Base-by-base conservation (phyloP, 2,797 vertebrate genomes). In the Hippocampus kuda region DNA sequence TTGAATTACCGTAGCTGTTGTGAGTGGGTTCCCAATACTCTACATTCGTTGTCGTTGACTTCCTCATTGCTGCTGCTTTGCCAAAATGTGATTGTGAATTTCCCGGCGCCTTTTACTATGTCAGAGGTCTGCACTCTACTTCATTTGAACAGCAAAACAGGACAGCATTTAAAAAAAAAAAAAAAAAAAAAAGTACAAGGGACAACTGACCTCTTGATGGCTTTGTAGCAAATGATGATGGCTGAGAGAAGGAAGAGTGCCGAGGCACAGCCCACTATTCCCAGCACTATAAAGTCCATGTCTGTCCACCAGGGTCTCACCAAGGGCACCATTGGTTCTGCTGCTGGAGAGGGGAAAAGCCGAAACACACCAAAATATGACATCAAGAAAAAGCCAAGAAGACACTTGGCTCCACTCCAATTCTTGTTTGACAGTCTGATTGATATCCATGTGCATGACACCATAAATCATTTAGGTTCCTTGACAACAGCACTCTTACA, bases 221-320 rank as follows among this genome's bases (percentile, higher is more conserved):
- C 94, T 91, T 98, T 99, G 92, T 97, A 98, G 91, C 95, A 99
- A 90, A 98, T 95, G 89, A 98, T 95, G 88, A 94, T 90, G 78
- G 94, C 92, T 85, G 96, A 85, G 48, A 95, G 90, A 78, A 99
- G 93, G 80, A 99, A 93, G 80, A 95, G 88, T 56, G 92, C 83
- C 53, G 93, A 93, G 81, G 92, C 82, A 9, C 93, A 94, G 77
- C 93, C 92, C 74, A 94, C 93, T 1, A 94, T 94, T 44, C 93
- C 89, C 65, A 94, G 82, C 76, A 96, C 92, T 80, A 94, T 75
- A 78, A 95, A 88, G 84, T 96, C 93, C 71, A 96, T 90, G 85
- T 95, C 93, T 68, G 88, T 93, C 95, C 96, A 94, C 95, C 95
- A 98, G 70, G 92, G 92, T 74, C 86, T 87, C 78, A 88, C 61